Evolutionary conservation across 2,888 invertebrate genomes (phyloP), one percentile per base, ranked within the genome.

Genomic region (Ceriagrion tenellum): DNA sequence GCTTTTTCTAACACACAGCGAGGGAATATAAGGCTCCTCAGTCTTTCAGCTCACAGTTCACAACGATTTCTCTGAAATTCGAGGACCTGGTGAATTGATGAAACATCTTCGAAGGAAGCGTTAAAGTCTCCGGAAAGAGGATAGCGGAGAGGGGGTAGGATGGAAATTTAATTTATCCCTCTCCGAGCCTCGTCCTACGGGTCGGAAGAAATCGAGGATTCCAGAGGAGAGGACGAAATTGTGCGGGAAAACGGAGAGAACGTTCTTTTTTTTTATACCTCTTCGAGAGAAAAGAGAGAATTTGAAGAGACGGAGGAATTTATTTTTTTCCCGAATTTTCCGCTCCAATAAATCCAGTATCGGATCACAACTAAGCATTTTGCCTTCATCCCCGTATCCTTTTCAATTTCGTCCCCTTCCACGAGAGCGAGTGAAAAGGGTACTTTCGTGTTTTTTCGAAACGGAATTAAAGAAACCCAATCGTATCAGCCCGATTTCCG

Each of bases 301-400:
- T 26, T 47, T n/a, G 81, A 81, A n/a, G 18, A 91, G 40, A 26
- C 26, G 47, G 93, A n/a, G 47, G 69, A 69, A 93, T 47, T 69
- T 81, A n/a, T 35, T 93, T 93, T 93, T 93, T 26, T 47, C 18
- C 69, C 47, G 93, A 93, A 93, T 93, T 93, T 93, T 93, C 74
- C 74, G 35, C 93, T 93, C 93, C 93, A 93, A 93, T 93, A 93
- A 93, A 93, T 93, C 93, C 93, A 69, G 69, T 93, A 93, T 93
- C 69, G 93, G 69, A 93, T 93, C 93, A 93, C 69, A 93, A 93
- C 69, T 93, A 93, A 69, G 47, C 69, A 69, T 74, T 69, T 26
- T 91, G 56, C 91, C 91, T 89, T 89, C 89, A 89, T 89, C 55
- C 89, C 89, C 55, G 55, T 55, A 47, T 89, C 89, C 20, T 40